Evolutionary conservation across 1,140 invertebrate species (phyloP), one percentile per base, ranked within the genome.

Genomic region (Euura saliciscinereae): DNA sequence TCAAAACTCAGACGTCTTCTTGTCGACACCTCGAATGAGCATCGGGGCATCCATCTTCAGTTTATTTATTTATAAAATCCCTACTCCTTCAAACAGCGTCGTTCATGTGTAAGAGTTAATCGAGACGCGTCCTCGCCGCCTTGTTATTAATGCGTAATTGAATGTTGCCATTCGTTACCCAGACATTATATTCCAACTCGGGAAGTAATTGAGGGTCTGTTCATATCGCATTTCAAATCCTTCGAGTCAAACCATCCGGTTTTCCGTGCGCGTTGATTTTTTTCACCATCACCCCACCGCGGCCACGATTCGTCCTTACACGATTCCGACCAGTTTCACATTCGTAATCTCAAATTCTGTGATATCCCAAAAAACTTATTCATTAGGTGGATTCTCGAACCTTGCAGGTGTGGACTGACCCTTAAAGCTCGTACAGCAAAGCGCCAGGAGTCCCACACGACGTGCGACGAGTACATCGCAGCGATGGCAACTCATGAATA

Each of bases 91-190:
- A 28, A 28, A 28, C 28, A 1, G 28, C 28, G 28, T 28, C 28
- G 28, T 28, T 28, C 28, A 43, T 65, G 66, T 28, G 28, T 28
- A 28, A 69, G 74, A 81, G 75, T 78, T 81, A 82, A 82, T 81
- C 78, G 68, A 7, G 65, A n/a, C 76, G 68, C 72, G 71, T 75
- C 66, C 72, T 65, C 73, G 70, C 73, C 79, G 76, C 72, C 78
- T 76, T 80, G 76, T 83, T 78, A 83, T 83, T 83, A 81, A 83
- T 81, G 75, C 79, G 74, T 82, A 79, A 83, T 83, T 78, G 74
- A 81, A 81, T 74, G 75, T 71, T 75, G 74, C 74, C 72, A 81
- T 83, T 83, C 76, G 79, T 82, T 83, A 79, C 73, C 74, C 73
- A 75, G 70, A 75, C 71, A 73, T 79, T 78, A 75, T 77, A 76